A percentile compares a stretch with the other conserved stretches of the same genome.
phyloP scores from a whole-genome alignment of 2,888 invertebrate genomes.

The Helicoverpa assulta region DNA sequence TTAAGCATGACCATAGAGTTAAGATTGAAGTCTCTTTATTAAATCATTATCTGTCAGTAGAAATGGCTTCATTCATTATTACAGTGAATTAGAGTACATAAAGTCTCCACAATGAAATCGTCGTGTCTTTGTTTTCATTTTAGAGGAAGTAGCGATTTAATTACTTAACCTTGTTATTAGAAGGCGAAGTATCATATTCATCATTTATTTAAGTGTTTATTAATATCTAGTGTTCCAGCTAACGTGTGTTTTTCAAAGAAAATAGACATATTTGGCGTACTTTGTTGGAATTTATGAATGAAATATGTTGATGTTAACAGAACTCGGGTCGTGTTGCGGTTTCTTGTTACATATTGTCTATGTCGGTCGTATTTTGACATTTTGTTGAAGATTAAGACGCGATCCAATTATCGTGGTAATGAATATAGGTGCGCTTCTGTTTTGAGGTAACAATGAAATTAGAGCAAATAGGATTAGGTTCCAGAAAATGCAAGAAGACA shows the following conservation, averaged over 20 bases:
- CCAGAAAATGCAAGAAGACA: background rate
- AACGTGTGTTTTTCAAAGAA: constrained; percentile 51
- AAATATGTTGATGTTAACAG: constrained; percentile 46
- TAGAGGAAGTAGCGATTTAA: constrained; percentile 49
- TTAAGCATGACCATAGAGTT: too few species aligned
- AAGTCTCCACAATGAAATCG: constrained; percentile 13
- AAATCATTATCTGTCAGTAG: background rate
- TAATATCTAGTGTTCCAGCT: constrained; percentile 43
- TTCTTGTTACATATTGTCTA: constrained; percentile 47
- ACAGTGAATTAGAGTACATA: background rate
- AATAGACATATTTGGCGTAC: constrained; percentile 50
- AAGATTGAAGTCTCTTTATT: too few species aligned
- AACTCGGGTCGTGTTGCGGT: constrained; percentile 32
- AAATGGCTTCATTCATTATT: background rate
- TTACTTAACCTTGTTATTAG: constrained; percentile 47
- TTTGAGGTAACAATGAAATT: constrained; percentile 9
- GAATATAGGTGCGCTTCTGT: constrained; percentile 21
- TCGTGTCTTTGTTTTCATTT: constrained; percentile 29
- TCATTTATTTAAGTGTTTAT: constrained; percentile 42
- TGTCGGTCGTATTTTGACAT: constrained; percentile 33
- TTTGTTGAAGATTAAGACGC: constrained; percentile 48
- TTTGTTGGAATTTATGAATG: constrained; percentile 51
- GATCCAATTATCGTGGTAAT: constrained; percentile 50
- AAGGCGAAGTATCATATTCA: constrained; percentile 53
- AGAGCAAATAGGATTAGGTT: background rate